phyloP scores from a whole-genome alignment of 2,888 invertebrate species.

The Calameuta idolon region DNA sequence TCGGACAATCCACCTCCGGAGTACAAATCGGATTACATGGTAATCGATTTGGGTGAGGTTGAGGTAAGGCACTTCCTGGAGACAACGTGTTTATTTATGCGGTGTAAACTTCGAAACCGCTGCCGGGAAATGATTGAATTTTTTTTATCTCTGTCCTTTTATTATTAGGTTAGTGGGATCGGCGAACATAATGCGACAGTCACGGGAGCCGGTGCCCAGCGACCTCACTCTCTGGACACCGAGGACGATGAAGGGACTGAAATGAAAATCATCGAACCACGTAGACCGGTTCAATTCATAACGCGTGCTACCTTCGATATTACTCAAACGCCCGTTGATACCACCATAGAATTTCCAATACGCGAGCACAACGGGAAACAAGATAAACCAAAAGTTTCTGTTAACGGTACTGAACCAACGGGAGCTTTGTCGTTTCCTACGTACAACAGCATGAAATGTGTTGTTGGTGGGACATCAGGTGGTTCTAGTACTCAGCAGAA shows the following conservation, averaged over 20 bases:
- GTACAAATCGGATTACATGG: slow-evolving; percentile 66
- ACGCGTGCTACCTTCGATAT: slow-evolving; percentile 60
- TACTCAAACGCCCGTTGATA: slow-evolving; percentile 59
- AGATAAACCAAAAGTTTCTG: slow-evolving; percentile 57
- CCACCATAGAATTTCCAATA: slow-evolving; percentile 59
- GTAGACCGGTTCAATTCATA: slow-evolving; percentile 57
- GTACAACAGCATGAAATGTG: slow-evolving; percentile 60
- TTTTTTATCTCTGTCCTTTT: background rate
- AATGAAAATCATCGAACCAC: slow-evolving; percentile 64
- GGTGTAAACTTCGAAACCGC: background rate
- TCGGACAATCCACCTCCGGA: slow-evolving; percentile 62
- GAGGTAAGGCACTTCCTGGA: slow-evolving; percentile 45
- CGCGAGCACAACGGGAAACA: slow-evolving; percentile 56
- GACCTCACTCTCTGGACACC: slow-evolving; percentile 53
- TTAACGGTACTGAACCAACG: slow-evolving; percentile 50
- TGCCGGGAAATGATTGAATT: background rate
- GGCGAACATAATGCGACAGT: slow-evolving; percentile 54
- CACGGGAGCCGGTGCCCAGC: slow-evolving; percentile 50
- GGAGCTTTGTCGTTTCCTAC: slow-evolving; percentile 50
- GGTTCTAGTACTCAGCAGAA: slow-evolving; percentile 48
- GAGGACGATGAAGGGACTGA: slow-evolving; percentile 64
- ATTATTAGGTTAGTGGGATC: slow-evolving; percentile 45
- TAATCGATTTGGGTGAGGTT: slow-evolving; percentile 67
- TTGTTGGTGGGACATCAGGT: slow-evolving; percentile 50
- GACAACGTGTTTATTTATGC: background rate